These are phyloP conservation scores for Spisula subtruncata DNA, from an alignment of 2,888 invertebrate genomes.

Conservation along the genomic window DNA sequence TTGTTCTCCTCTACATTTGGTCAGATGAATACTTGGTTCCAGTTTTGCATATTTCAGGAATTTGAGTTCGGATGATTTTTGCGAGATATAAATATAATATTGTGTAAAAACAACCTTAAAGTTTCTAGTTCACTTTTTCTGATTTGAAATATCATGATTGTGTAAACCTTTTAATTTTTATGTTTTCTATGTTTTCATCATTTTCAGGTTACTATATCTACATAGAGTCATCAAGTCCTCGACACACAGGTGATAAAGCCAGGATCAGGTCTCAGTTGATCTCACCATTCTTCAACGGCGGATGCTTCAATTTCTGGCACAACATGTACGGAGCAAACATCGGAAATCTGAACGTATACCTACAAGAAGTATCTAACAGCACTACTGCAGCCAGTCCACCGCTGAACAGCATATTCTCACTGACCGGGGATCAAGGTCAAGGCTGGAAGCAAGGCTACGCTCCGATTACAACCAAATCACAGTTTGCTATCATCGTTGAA, in stretches of 20 bases:
- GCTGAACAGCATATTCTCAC: conserved; percentile 50
- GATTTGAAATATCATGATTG: too few relatives aligned
- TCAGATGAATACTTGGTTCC: too few relatives aligned
- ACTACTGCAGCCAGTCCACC: conserved; percentile 33
- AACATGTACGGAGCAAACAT: conserved; percentile 80
- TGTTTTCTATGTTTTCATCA: too few relatives aligned
- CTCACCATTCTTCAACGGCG: conserved; percentile 50
- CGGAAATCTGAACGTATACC: conserved; percentile 76
- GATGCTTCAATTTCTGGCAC: conserved; percentile 82
- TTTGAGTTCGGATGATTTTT: too few relatives aligned
- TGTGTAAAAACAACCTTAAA: too few relatives aligned
- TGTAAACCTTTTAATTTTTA: too few relatives aligned
- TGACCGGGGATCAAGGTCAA: conserved; percentile 75
- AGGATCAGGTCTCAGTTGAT: conserved; percentile 85
- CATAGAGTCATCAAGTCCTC: conserved; percentile 90
- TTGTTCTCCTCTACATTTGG: too few relatives aligned
- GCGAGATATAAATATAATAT: too few relatives aligned
- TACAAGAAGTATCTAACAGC: conserved; percentile 49
- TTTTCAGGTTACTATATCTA: conserved; percentile 88
- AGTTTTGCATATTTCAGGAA: too few relatives aligned
- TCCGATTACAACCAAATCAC: conserved; percentile 65
- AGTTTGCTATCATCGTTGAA: conserved; percentile 78
- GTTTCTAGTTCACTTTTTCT: too few relatives aligned
- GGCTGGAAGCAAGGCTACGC: conserved; percentile 79
- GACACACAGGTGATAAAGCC: conserved; percentile 90